Evolutionary conservation across 2,888 invertebrate species (phyloP), one percentile per base, ranked within the genome.

Genomic region (Eupithecia abbreviata): DNA sequence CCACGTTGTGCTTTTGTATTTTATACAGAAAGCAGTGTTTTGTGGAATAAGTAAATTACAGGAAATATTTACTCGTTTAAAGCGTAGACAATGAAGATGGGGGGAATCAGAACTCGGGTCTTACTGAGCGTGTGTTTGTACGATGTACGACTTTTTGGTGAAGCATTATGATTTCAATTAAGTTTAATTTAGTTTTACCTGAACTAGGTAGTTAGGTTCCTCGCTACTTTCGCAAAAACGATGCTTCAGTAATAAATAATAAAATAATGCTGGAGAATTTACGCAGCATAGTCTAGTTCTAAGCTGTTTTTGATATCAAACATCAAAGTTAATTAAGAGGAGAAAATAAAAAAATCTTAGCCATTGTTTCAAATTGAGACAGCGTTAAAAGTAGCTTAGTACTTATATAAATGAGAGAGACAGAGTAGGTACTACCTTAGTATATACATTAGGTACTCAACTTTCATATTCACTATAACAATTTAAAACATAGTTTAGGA

Each of bases 41-140:
- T 92, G 88, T 87, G 89, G 90, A 90, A 90, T 92, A 92, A 93
- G 88, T 88, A 91, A 93, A 93, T 93, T 92, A 91, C 91, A 90
- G 91, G 92, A 92, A 93, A 92, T 93, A 92, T 93, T 93, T 93
- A 91, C 89, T 88, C 87, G 87, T 90, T 90, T 88, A 84, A 84
- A 86, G 85, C 83, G 85, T 82, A 88, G 88, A 88, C 88, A 88
- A 86, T 86, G 84, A 81, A 76, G 80, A 82, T 80, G 81, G 82
- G 79, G 79, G 80, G 70, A 78, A 71, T 81, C 79, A 76, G 76
- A 76, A 77, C 65, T 75, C 72, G 72, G 47, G 77, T 75, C 80
- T 76, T 73, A 79, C 73, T 68, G 69, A 77, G 76, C 71, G 72
- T 72, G 67, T 70, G 73, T 81, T 82, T 80, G 81, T 75, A 80